Percentiles rank a stretch among this genome's conserved stretches.
phyloP scores from a whole-genome alignment of 1,140 invertebrate species.

The Sipha flava region DNA sequence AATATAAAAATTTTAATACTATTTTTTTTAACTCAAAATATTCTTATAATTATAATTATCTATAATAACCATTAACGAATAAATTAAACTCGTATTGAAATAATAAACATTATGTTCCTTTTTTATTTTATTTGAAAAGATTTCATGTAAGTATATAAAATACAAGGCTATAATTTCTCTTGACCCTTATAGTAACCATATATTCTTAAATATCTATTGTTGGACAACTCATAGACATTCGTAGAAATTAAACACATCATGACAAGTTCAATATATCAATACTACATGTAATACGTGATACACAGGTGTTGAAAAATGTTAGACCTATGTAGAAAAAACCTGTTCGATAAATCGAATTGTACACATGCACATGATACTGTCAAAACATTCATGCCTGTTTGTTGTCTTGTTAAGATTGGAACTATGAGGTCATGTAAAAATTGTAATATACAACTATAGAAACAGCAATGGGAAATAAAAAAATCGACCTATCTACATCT shows the following conservation, averaged over 20 bases:
- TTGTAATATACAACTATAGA: background rate
- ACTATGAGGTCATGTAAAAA: background rate
- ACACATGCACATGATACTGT: background rate
- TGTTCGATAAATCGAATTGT: slow-evolving; percentile 7
- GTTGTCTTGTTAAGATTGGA: background rate
- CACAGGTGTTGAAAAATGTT: background rate
- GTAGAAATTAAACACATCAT: background rate
- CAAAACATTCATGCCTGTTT: slow-evolving; percentile 1
- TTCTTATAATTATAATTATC: too few species aligned
- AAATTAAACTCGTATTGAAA: too few species aligned
- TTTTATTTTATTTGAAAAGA: too few species aligned
- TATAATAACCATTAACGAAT: too few species aligned
- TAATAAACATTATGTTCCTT: too few species aligned
- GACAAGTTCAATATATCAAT: background rate
- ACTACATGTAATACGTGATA: background rate
- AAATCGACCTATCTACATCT: too few species aligned
- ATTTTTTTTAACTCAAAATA: too few species aligned
- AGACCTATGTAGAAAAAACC: background rate
- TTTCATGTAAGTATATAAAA: too few species aligned
- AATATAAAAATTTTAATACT: too few species aligned
- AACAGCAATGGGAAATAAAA: too few species aligned
- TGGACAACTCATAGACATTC: background rate
- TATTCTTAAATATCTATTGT: background rate
- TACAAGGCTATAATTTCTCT: too few species aligned
- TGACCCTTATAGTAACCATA: background rate